These are phyloP conservation scores for Craseonycteris thonglongyai DNA, from an alignment of 2,113 vertebrate genomes.

Conservation along the genomic window DNA sequence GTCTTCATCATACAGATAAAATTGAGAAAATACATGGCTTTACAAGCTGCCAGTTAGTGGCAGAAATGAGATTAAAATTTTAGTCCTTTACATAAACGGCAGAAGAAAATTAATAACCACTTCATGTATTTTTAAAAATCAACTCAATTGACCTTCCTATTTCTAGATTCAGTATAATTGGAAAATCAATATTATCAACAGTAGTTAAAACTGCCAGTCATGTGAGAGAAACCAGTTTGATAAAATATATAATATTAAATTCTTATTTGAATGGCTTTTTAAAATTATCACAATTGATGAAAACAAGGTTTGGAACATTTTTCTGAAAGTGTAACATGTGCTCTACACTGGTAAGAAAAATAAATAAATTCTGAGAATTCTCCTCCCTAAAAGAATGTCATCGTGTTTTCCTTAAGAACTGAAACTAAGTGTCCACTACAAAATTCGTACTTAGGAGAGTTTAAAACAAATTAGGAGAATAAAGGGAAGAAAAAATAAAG, in stretches of 20 bases:
- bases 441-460: background rate
- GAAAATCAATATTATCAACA: background rate
- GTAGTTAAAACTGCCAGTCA: background rate
- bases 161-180: background rate
- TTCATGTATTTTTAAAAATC: background rate
- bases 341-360: background rate
- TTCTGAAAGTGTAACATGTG: background rate
- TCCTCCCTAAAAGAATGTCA: background rate
- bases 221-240: background rate
- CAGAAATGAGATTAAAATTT: constrained; percentile 9
- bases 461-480: background rate
- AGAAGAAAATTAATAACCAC: background rate
- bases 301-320: background rate
- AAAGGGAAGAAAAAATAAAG: background rate
- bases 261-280: background rate
- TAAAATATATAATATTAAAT: background rate
- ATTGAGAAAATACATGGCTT: background rate
- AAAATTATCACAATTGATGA: background rate
- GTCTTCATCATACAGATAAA: background rate
- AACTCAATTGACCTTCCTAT: background rate
- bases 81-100: background rate
- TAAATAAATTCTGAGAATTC: background rate
- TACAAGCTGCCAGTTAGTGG: background rate
- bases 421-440: background rate
- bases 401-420: background rate